Conservation (phyloP, 1,140 invertebrate species). For the Calycopis cecrops region DNA sequence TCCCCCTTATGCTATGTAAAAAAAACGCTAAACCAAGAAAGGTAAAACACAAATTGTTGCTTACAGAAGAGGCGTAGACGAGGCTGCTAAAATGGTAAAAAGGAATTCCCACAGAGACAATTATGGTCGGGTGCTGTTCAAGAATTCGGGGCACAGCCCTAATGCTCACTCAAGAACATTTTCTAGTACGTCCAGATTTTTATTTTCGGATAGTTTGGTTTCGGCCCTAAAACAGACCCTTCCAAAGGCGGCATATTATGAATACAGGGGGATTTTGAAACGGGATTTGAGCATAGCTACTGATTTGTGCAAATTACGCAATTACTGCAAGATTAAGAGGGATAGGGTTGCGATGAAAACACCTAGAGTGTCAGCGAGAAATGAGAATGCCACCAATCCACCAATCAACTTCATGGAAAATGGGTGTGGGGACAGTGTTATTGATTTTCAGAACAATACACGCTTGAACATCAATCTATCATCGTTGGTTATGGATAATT, state of each 20-base stretch:
- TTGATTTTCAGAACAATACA: slow-evolving; percentile 19
- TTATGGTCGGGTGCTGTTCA: slow-evolving; percentile 37
- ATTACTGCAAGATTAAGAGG: slow-evolving; percentile 38
- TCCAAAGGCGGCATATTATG: slow-evolving; percentile 29
- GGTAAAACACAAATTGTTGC: slow-evolving; percentile 23
- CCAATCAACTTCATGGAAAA: slow-evolving; percentile 33
- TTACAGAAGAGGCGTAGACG: slow-evolving; percentile 38
- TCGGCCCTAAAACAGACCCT: slow-evolving; percentile 34
- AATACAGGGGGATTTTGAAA: slow-evolving; percentile 37
- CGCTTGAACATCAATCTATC: slow-evolving; percentile 38
- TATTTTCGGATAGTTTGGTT: slow-evolving; percentile 34
- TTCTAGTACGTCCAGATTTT: slow-evolving; percentile 38
- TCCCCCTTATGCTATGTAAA: too few species aligned
- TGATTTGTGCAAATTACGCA: slow-evolving; percentile 44
- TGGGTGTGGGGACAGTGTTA: slow-evolving; percentile 45
- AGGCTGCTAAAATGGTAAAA: slow-evolving; percentile 33
- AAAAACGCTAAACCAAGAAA: background rate
- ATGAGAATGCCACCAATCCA: slow-evolving; percentile 31
- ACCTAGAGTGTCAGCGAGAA: slow-evolving; percentile 33
- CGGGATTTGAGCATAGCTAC: slow-evolving; percentile 54
- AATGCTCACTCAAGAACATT: slow-evolving; percentile 39
- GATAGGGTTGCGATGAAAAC: slow-evolving; percentile 25
- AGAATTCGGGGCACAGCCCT: slow-evolving; percentile 42
- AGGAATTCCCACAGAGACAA: slow-evolving; percentile 24
- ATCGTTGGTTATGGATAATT: slow-evolving; percentile 45